Conservation (phyloP, 2,113 vertebrate genomes). For the Rousettus leschenaultii region DNA sequence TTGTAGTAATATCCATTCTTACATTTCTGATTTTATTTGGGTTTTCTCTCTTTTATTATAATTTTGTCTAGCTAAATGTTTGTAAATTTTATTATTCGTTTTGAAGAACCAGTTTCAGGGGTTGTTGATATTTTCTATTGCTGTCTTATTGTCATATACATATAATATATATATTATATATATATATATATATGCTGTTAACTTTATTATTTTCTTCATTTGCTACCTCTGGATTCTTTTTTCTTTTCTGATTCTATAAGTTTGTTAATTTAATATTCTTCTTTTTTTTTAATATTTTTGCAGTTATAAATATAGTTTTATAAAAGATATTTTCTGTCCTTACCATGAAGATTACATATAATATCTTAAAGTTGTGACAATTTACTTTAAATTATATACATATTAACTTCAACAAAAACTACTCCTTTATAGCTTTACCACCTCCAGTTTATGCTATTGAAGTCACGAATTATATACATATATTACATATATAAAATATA, state of each 20-base stretch:
- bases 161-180: no score
- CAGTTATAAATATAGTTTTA: background rate
- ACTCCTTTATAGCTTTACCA: background rate
- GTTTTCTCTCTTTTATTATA: background rate
- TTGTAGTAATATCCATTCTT: background rate
- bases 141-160: background rate
- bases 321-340: background rate
- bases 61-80: background rate
- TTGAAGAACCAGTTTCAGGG: background rate
- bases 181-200: background rate
- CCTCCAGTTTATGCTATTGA: background rate
- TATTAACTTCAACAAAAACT: background rate
- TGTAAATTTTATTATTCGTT: background rate
- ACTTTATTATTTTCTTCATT: background rate
- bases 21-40: background rate
- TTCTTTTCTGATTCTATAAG: background rate
- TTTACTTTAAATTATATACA: background rate
- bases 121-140: background rate
- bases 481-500: no score
- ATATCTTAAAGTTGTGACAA: background rate
- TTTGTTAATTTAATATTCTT: background rate
- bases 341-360: background rate
- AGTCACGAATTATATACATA: background rate
- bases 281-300: background rate
- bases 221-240: background rate